Evolutionary conservation across 1,140 invertebrate species (phyloP).

Genomic region (Drosophila truncata): DNA sequence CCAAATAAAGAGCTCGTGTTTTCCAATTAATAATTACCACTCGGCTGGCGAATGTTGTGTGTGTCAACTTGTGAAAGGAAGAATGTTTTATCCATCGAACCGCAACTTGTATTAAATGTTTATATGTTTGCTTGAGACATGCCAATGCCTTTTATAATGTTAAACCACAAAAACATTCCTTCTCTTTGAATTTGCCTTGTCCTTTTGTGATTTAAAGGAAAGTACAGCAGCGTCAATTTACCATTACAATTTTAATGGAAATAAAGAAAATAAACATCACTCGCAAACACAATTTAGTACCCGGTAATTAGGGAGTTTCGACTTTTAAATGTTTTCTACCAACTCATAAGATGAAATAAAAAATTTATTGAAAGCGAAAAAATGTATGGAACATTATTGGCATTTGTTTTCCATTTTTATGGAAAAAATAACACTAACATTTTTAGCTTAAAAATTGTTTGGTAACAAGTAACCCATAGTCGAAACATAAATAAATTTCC

Average conservation of each 20-base stretch:
- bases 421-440: no score
- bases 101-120: not conserved
- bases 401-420: no score
- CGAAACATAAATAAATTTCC: no score
- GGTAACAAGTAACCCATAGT: not conserved
- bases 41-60: not conserved
- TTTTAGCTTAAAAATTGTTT: no score
- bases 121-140: not conserved
- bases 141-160: not conserved
- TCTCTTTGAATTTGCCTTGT: not conserved
- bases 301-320: not conserved
- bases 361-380: not conserved
- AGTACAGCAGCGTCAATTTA: not conserved
- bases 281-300: not conserved
- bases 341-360: not conserved
- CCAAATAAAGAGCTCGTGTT: conserved; percentile 12
- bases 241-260: not conserved
- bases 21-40: not conserved
- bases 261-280: not conserved
- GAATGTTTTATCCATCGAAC: no score
- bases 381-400: not conserved
- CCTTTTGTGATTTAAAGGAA: not conserved
- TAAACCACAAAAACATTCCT: not conserved
- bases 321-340: not conserved
- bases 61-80: not conserved